Base-by-base conservation (phyloP, 2,888 invertebrate genomes). In the Mythimna ferrago region DNA sequence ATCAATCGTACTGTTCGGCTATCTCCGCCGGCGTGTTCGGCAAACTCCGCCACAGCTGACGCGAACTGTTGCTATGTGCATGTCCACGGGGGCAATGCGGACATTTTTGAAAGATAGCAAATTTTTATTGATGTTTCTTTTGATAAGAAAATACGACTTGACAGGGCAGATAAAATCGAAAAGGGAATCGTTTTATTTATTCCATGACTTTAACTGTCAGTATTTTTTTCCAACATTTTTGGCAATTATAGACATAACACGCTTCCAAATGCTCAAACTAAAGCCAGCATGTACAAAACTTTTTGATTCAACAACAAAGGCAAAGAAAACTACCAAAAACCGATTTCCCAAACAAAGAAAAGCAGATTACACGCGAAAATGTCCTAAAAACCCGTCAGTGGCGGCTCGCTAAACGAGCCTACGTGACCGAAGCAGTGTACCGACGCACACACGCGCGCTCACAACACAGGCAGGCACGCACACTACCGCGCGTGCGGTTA, bases 11-110 rank as follows among this genome's bases (percentile, higher is more conserved):
- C 87, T 81, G 89, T 88, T 91, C 92, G 89, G 88, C 66, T 66
- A 83, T 80, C 81, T 86, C 88, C 91, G 89, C 62, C 83, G 10
- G 35, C 78, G 85, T 83, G 85, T 83, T 91, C 93, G 91, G 90
- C 78, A 76, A 73, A 72, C 78, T 80, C 85, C 91, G 90, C 86
- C 92, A 89, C 93, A 95, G 95, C 95, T 95, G 95, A 94, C 92
- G 90, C 87, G 91, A 92, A 88, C 94, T 96, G 95, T 96, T 96
- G 96, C 95, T 95, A 96, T 93, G 95, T 94, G 95, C 94, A 91
- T 83, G 86, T 79, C 48, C 90, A 86, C 71, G 56, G 72, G 90
- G 87, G 89, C 69, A 4, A 83, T 88, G 75, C 88, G 93, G 95
- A 93, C 95, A 85, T 88, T 32, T 66, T 66, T 61, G n/a, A n/a